A percentile compares a stretch with the other conserved stretches of the same genome.
phyloP scores from a whole-genome alignment of 2,113 vertebrate genomes.

The Azemiops feae region DNA sequence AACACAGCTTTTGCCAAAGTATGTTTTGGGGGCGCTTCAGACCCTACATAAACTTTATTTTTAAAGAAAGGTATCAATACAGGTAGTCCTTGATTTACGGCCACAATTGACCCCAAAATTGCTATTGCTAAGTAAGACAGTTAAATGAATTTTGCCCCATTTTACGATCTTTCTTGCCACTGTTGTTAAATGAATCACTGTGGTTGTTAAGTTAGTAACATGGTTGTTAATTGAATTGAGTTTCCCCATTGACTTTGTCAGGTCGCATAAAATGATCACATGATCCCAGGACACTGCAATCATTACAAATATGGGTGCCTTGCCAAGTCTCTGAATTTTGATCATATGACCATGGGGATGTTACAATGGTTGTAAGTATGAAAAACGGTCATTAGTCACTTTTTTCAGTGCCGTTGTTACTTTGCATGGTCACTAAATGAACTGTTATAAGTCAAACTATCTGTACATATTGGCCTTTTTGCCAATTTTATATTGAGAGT shows the following conservation, averaged over 20 bases:
- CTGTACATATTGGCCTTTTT: neutral
- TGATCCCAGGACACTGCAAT: neutral
- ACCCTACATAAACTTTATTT: neutral
- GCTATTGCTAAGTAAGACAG: neutral
- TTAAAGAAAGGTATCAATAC: constrained; percentile 1
- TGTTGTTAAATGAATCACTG: neutral
- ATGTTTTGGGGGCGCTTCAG: neutral
- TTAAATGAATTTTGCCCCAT: neutral
- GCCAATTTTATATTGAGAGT: neutral
- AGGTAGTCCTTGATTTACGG: neutral
- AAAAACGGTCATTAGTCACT: neutral
- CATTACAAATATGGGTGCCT: neutral
- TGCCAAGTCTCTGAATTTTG: neutral
- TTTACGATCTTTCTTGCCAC: neutral
- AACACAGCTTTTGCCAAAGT: neutral
- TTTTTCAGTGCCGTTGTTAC: neutral
- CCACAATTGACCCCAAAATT: neutral
- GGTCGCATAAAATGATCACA: neutral
- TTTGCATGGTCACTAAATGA: neutral
- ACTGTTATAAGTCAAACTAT: neutral
- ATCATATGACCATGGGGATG: neutral
- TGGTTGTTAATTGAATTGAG: neutral
- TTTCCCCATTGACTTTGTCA: neutral
- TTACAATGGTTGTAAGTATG: neutral
- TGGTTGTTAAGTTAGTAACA: neutral